A percentile compares a stretch with the other conserved stretches of the same genome.
Evolutionary conservation across 2,797 vertebrate species (phyloP).

Genomic region (Tragopan temminckii): DNA sequence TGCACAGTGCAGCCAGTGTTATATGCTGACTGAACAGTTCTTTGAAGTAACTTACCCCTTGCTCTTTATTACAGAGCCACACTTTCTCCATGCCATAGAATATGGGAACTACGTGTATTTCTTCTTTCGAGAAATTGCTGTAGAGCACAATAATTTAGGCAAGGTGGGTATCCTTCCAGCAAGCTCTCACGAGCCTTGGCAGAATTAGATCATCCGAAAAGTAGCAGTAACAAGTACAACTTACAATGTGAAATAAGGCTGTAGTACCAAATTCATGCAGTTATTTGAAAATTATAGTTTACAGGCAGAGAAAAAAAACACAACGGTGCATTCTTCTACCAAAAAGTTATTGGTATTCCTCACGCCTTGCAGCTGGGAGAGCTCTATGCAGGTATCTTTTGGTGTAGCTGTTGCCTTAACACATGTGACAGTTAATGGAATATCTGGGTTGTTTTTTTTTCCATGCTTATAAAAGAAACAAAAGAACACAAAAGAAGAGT

Average conservation of each 20-base stretch:
- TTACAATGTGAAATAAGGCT: neutral
- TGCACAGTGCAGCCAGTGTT: neutral
- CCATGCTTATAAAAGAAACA: conserved; percentile 59
- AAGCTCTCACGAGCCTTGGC: neutral
- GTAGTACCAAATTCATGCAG: neutral
- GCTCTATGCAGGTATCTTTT: conserved; percentile 22
- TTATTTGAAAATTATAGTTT: neutral
- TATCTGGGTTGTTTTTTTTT: neutral
- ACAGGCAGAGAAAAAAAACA: neutral
- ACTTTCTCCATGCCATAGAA: conserved; percentile 97
- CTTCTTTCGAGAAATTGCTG: conserved; percentile 98
- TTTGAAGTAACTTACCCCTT: conserved; percentile 36
- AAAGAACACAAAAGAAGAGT: conserved; percentile 62
- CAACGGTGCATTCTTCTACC: neutral
- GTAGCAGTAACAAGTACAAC: neutral
- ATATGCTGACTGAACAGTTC: neutral
- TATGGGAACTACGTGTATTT: conserved; percentile 99
- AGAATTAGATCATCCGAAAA: neutral
- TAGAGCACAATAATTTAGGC: conserved; percentile 97
- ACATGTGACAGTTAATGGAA: conserved; percentile 45
- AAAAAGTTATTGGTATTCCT: neutral
- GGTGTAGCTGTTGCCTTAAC: conserved; percentile 40
- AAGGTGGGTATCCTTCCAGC: conserved; percentile 84
- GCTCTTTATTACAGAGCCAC: conserved; percentile 89
- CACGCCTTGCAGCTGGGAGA: neutral